Conservation (phyloP, 2,888 invertebrate species). For the Hirtodrosophila trivittata region DNA sequence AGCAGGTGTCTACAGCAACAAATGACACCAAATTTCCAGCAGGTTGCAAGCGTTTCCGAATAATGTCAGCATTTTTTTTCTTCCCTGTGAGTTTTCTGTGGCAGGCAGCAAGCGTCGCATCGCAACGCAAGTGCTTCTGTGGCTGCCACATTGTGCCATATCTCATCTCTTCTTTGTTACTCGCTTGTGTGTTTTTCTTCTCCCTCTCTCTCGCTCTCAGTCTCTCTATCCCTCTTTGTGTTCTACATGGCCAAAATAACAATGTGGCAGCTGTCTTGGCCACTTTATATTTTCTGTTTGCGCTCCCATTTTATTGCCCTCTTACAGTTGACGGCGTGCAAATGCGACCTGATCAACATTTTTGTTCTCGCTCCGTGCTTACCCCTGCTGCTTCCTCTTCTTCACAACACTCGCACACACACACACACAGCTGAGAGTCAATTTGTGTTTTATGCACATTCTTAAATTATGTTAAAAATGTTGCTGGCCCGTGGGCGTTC, state of each 20-base stretch:
- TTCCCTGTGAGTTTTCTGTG: slow-evolving; percentile 56
- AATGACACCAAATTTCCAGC: slow-evolving; percentile 61
- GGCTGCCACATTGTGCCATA: slow-evolving; percentile 12
- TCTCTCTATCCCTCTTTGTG: too few species aligned
- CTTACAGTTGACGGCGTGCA: slow-evolving; percentile 42
- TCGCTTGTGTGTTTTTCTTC: background rate
- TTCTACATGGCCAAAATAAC: slow-evolving; percentile 13
- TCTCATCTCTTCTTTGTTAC: background rate
- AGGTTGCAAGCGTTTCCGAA: slow-evolving; percentile 53
- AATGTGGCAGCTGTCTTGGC: slow-evolving; percentile 37
- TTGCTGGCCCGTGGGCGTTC: too few species aligned
- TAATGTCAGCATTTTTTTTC: slow-evolving; percentile 40
- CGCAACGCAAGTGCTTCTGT: slow-evolving; percentile 9
- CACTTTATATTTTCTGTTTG: slow-evolving; percentile 52
- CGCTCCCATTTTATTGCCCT: slow-evolving; percentile 44
- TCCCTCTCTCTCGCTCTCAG: background rate
- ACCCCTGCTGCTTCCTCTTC: too few species aligned
- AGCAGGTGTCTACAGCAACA: slow-evolving; percentile 50
- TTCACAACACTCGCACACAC: too few species aligned
- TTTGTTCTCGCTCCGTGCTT: slow-evolving; percentile 6
- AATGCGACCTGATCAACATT: slow-evolving; percentile 51
- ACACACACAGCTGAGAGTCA: too few species aligned
- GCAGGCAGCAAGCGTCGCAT: slow-evolving; percentile 7
- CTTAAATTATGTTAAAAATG: too few species aligned
- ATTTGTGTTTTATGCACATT: too few species aligned